Conservation (phyloP, 2,888 invertebrate genomes). For the Timandra comae region DNA sequence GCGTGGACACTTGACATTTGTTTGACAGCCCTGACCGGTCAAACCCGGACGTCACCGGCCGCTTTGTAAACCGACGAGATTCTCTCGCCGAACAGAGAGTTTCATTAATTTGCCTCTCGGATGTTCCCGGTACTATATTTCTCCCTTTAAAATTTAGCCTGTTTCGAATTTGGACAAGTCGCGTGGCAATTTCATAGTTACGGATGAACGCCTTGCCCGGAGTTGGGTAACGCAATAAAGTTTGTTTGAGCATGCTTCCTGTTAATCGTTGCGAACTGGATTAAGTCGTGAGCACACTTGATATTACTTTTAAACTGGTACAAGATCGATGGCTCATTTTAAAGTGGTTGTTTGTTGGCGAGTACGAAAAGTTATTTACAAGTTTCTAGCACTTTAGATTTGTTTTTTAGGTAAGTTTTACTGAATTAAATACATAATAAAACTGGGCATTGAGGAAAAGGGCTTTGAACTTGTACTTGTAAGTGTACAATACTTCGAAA, state of each 20-base stretch:
- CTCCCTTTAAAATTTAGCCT: slow-evolving; percentile 9
- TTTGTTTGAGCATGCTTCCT: slow-evolving; percentile 13
- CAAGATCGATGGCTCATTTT: too few relatives aligned
- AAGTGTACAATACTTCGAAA: too few relatives aligned
- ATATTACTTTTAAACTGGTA: too few relatives aligned
- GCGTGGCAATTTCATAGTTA: slow-evolving; percentile 10
- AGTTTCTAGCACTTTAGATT: too few relatives aligned
- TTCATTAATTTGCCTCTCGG: slow-evolving; percentile 65
- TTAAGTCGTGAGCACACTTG: slow-evolving; percentile 15
- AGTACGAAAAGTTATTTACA: too few relatives aligned
- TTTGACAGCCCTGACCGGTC: slow-evolving; percentile 1
- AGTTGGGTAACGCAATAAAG: slow-evolving; percentile 8
- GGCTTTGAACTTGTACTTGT: too few relatives aligned
- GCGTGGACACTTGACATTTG: slow-evolving; percentile 5
- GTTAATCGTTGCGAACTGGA: background rate
- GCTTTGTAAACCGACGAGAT: slow-evolving; percentile 38
- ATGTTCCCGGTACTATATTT: slow-evolving; percentile 33
- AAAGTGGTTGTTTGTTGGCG: too few relatives aligned
- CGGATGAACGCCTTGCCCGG: slow-evolving; percentile 12
- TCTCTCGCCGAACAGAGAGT: slow-evolving; percentile 36
- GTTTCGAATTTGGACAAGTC: slow-evolving; percentile 14
- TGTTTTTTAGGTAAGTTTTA: too few relatives aligned
- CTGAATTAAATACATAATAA: too few relatives aligned
- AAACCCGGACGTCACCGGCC: slow-evolving; percentile 1
- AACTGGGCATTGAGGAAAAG: too few relatives aligned